Percentiles rank a stretch among this genome's conserved stretches.
Conservation (phyloP, 2,797 vertebrate genomes). For the Columba guinea region DNA sequence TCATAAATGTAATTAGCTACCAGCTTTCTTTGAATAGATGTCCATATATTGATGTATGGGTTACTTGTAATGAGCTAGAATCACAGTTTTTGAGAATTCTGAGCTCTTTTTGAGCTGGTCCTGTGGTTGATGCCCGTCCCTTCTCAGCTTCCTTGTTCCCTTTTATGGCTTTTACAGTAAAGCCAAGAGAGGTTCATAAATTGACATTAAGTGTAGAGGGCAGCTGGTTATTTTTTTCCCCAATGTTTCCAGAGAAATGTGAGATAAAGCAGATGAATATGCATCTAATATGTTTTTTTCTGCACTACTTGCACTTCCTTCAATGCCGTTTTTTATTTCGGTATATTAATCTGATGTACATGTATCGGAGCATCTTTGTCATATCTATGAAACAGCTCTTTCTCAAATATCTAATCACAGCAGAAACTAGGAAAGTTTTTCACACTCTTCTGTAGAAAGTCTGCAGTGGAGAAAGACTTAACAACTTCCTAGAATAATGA, state of each 20-base stretch:
- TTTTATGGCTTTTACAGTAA: not conserved
- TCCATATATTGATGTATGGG: not conserved
- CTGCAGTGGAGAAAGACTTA: not conserved
- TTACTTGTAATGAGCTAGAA: not conserved
- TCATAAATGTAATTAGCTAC: not conserved
- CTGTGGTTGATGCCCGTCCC: not conserved
- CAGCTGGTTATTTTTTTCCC: not conserved
- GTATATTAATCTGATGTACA: not conserved
- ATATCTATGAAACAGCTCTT: not conserved
- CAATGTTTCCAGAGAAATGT: not conserved
- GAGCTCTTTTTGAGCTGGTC: not conserved
- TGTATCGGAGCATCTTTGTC: not conserved
- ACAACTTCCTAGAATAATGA: not conserved
- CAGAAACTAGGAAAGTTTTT: not conserved
- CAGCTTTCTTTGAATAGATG: not conserved
- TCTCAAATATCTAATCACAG: constrained; percentile 42
- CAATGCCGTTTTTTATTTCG: not conserved
- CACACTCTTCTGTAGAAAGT: not conserved
- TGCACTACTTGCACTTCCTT: not conserved
- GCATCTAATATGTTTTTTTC: not conserved
- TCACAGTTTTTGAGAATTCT: not conserved
- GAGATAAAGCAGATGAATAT: not conserved
- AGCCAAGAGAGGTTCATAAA: not conserved
- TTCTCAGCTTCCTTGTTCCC: not conserved
- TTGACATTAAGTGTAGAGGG: not conserved